These are phyloP conservation scores for Marmota flaviventris DNA, from an alignment of 2,113 vertebrate species.

Conservation along the genomic window DNA sequence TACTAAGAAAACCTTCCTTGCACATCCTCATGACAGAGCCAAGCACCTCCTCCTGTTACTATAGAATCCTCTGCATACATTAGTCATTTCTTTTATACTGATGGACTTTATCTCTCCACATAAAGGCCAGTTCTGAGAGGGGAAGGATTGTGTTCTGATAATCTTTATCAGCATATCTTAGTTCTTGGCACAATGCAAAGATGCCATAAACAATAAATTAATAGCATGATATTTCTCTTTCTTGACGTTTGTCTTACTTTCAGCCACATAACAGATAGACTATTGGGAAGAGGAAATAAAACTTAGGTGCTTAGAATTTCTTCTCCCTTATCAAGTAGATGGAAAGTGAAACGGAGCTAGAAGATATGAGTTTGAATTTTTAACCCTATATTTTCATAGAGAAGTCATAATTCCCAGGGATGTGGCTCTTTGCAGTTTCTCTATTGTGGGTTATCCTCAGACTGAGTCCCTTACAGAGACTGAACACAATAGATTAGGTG, in stretches of 20 bases:
- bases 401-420: not conserved
- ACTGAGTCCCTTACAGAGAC: not conserved
- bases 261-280: not conserved
- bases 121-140: not conserved
- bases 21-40: not conserved
- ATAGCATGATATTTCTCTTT: not conserved
- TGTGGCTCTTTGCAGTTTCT: not conserved
- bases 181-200: not conserved
- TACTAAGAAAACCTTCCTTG: not conserved
- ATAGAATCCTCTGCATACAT: not conserved
- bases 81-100: not conserved
- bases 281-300: not conserved
- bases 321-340: not conserved
- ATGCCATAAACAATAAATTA: not conserved
- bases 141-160: not conserved
- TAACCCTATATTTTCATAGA: not conserved
- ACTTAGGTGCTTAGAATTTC: not conserved
- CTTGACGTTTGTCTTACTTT: not conserved
- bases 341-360: not conserved
- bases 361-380: not conserved
- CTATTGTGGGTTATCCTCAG: not conserved
- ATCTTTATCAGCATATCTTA: not conserved
- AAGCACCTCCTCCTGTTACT: not conserved
- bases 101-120: not conserved
- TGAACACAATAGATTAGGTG: not conserved